Base-by-base conservation (phyloP, 2,888 invertebrate species). In the Bombyx huttoni region DNA sequence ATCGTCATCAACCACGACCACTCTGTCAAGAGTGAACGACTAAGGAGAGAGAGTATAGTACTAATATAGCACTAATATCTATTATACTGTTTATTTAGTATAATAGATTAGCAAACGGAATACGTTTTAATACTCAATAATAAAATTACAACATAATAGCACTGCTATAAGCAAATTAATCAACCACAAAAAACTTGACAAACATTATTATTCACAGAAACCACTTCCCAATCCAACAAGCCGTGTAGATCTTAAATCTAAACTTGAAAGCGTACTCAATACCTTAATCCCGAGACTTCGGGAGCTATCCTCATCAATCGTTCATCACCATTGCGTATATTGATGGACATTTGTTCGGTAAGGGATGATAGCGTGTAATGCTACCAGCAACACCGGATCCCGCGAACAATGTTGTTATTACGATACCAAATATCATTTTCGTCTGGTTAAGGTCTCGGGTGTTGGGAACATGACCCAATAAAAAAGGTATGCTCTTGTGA, bases 241-340 rank as follows among this genome's bases (percentile, higher is more conserved):
- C 34, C 34, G 48, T 50, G 48, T 49, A 46, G 47, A n/a, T 34
- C 49, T 13, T n/a, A 45, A 47, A 47, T 51, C 50, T 48, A 52
- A 24, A 46, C 6, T 48, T 49, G 48, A 52, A 52, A 50, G 52
- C 50, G 47, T 49, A 40, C 47, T 40, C 45, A 52, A 47, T 50
- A 48, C 50, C 48, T 52, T 52, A 52, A 50, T 52, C 52, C 52
- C 13, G 45, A 47, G 50, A 24, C 50, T 50, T 52, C 49, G 49
- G 49, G 40, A 48, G 47, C 54, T 53, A 51, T 34, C 55, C 53
- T 40, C 53, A 51, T 53, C 55, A 55, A 54, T 64, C 60, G 60
- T 68, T 66, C 60, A 65, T 69, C 66, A 61, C 56, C 62, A 66
- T 67, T 65, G 57, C 53, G 55, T 61, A 62, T 56, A 69, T 69